Base-by-base conservation (phyloP, 1,140 invertebrate species). In the Drosophila lowei region DNA sequence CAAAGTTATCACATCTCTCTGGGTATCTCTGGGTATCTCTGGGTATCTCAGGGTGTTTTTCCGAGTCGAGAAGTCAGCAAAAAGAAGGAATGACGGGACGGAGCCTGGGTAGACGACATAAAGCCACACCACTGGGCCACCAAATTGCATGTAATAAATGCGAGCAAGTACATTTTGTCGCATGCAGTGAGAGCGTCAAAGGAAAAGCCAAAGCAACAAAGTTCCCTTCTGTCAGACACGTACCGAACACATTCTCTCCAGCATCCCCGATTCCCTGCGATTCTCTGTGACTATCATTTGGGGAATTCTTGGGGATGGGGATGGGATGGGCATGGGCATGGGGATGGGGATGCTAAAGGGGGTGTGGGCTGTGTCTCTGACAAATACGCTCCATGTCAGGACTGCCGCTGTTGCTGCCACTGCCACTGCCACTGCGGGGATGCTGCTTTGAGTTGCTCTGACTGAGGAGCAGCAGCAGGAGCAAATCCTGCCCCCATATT, bases 111-210 rank as follows among this genome's bases (percentile, higher is more conserved):
- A 56, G 73, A 74, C 70, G 73, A 74, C 64, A 56, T 44, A 64
- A 77, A 62, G 54, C 74, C 65, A 77, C 59, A 59, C 66, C 74
- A 71, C 43, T 70, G 64, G 64, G 66, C 66, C 77, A 65, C 55
- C 76, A 79, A 79, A 85, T 80, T 77, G 77, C 77, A 64, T 71
- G 77, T 77, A 74, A 85, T 81, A 86, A 86, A 85, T 86, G 81
- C 55, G 81, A 80, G 44, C 67, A 86, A 85, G 72, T 80, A 73
- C 85, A 76, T 80, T 84, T 63, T 56, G 59, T 62, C 59, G 70
- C 71, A 74, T 73, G 71, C 58, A 73, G 70, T 65, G 50, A 73
- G 38, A 25, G 23, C 60, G 60, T 58, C 71, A 72, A 72, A 72
- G 70, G 18, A 30, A 67, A 64, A 64, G 59, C 60, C 44, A 84